phyloP scores from a whole-genome alignment of 2,888 invertebrate genomes.

The Drosophila demipolita region DNA sequence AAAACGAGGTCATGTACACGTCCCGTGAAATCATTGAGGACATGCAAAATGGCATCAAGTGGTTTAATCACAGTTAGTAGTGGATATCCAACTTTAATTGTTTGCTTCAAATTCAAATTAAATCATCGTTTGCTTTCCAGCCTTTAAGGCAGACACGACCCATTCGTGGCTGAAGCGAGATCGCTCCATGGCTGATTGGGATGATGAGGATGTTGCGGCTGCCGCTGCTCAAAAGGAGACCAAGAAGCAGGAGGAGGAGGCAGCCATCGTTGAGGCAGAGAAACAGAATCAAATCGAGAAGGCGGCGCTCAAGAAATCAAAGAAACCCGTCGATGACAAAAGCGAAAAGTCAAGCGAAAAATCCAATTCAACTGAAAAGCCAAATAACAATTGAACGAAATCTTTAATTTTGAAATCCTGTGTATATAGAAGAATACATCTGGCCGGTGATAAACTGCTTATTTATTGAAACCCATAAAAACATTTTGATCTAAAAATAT shows the following conservation, averaged over 20 bases:
- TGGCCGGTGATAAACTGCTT: constrained; percentile 44
- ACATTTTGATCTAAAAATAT: not conserved
- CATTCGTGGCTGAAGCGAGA: constrained; percentile 84
- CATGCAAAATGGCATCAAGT: constrained; percentile 89
- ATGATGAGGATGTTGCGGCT: constrained; percentile 85
- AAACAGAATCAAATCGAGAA: constrained; percentile 72
- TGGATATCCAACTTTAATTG: not conserved
- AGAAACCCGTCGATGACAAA: constrained; percentile 33
- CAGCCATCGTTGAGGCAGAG: constrained; percentile 72
- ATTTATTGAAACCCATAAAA: constrained; percentile 50
- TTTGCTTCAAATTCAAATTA: not conserved
- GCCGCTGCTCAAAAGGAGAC: constrained; percentile 79
- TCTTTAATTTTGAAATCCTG: constrained; percentile 4
- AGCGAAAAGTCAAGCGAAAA: constrained; percentile 42
- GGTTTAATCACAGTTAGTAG: constrained; percentile 88
- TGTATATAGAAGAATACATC: constrained; percentile 37
- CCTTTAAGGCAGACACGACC: constrained; percentile 76
- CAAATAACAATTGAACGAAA: constrained; percentile 44
- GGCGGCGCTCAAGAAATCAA: constrained; percentile 55
- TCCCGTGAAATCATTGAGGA: constrained; percentile 89
- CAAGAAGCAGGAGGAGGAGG: constrained; percentile 73
- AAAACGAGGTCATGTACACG: constrained; percentile 88
- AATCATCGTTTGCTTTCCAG: constrained; percentile 33
- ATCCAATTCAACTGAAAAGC: constrained; percentile 39
- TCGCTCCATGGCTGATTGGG: constrained; percentile 88